Evolutionary conservation across 1,140 invertebrate species (phyloP).

Genomic region (Scaptodrosophila lebanonensis): DNA sequence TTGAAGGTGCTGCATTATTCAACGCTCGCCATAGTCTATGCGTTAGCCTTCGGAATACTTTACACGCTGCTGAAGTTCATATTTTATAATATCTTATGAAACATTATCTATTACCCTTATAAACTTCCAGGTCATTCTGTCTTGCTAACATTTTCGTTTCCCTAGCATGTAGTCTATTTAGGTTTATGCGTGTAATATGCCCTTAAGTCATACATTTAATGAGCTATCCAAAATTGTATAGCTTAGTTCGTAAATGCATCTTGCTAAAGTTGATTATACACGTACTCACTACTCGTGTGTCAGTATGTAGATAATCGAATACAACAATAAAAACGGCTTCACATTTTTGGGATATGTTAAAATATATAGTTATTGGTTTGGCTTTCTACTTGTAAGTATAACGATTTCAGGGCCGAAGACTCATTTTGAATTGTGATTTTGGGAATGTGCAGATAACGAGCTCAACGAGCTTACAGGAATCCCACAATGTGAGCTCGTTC

Average conservation of each 20-base stretch:
- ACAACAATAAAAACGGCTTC: slow-evolving; percentile 63
- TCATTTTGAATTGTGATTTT: too few species aligned
- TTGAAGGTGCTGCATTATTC: slow-evolving; percentile 70
- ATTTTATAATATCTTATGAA: slow-evolving; percentile 41
- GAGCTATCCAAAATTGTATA: slow-evolving; percentile 35
- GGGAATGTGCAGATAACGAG: too few species aligned
- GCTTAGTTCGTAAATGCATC: slow-evolving; percentile 21
- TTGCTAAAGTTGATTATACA: slow-evolving; percentile 22
- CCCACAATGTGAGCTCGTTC: too few species aligned
- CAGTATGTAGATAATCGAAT: slow-evolving; percentile 52
- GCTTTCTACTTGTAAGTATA: too few species aligned
- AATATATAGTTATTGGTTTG: too few species aligned
- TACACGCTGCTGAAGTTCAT: slow-evolving; percentile 51
- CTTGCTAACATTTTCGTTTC: slow-evolving; percentile 20
- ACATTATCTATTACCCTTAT: slow-evolving; percentile 2
- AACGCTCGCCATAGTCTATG: slow-evolving; percentile 56
- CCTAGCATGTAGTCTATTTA: slow-evolving; percentile 35
- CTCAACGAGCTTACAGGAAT: too few species aligned
- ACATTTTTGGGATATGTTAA: slow-evolving; percentile 55
- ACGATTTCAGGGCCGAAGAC: too few species aligned
- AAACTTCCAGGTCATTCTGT: slow-evolving; percentile 3
- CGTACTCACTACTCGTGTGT: slow-evolving; percentile 28
- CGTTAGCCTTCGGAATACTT: slow-evolving; percentile 48
- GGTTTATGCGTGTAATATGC: slow-evolving; percentile 5
- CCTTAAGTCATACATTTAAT: slow-evolving; percentile 28